Evolutionary conservation across 2,113 vertebrate genomes (phyloP), one percentile per base, ranked within the genome.

Genomic region (Brienomyrus longianalis): DNA sequence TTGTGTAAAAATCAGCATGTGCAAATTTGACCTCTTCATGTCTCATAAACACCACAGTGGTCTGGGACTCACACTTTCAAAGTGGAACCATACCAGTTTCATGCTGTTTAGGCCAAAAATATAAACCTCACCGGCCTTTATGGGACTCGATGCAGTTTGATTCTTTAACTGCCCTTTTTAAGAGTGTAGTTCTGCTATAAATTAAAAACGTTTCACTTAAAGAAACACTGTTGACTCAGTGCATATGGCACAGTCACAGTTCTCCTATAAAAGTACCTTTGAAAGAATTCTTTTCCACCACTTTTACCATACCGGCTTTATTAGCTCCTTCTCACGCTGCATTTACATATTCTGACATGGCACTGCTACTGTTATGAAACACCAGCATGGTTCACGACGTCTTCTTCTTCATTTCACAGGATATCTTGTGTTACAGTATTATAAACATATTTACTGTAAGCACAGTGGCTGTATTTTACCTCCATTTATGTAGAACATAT

Each of bases 111-210:
- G 35, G 74, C 19, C 35, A 52, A 45, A 89, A 39, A 83, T 84
- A 84, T 56, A 89, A 89, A 43, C 31, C 88, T 54, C 77, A 0
- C 8, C 23, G 1, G 39, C 21, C 48, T 88, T 74, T 88, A 77
- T 50, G 66, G 43, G 10, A 13, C 56, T 89, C 43, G 17, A 77
- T 88, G 84, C 39, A 89, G 51, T 89, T 54, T 87, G 77, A 89
- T 91, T 87, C 70, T 87, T 89, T 89, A 89, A 89, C 70, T 91
- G 90, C 83, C 45, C 62, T 86, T 89, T 56, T 54, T 54, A 87
- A 11, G 74, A 91, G 85, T 87, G 50, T 39, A 87, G 27, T 7
- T 87, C 85, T 35, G 50, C 23, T 87, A 51, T 35, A 54, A 87
- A 87, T 87, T 35, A 87, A 87, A 52, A 54, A 87, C 19, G 31